These are phyloP conservation scores for Eumerus sabulonum DNA, from an alignment of 2,888 invertebrate genomes.

Conservation along the genomic window DNA sequence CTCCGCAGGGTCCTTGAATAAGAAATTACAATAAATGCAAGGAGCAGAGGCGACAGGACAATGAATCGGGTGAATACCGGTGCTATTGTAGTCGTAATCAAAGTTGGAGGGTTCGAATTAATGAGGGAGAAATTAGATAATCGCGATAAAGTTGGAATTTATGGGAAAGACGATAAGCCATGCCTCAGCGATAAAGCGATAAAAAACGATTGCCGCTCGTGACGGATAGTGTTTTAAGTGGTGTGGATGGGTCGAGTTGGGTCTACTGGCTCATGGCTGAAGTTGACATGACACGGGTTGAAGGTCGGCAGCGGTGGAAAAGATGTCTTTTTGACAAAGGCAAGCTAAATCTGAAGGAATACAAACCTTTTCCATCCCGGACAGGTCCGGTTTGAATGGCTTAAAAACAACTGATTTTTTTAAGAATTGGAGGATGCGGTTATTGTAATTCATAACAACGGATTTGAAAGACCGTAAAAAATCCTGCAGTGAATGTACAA, in stretches of 20 bases:
- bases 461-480: no score
- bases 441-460: no score
- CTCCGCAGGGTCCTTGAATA: slow-evolving; percentile 42
- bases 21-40: slow-evolving; percentile 41
- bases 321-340: no score
- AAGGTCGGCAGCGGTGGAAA: not conserved
- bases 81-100: slow-evolving; percentile 25
- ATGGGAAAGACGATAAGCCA: slow-evolving; percentile 43
- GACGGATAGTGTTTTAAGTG: slow-evolving; percentile 22
- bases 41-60: not conserved
- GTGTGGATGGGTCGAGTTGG: not conserved
- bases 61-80: no score
- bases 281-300: slow-evolving; percentile 10
- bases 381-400: no score
- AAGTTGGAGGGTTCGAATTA: slow-evolving; percentile 48
- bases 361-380: no score
- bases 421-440: no score
- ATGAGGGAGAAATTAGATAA: slow-evolving; percentile 54
- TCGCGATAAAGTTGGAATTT: slow-evolving; percentile 46
- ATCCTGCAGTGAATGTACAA: no score
- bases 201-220: slow-evolving; percentile 21
- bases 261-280: slow-evolving; percentile 13
- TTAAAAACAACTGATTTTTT: no score
- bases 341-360: no score
- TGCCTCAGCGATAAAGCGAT: slow-evolving; percentile 33